Base-by-base conservation (phyloP, 2,113 vertebrate genomes). In the Albula glossodonta region DNA sequence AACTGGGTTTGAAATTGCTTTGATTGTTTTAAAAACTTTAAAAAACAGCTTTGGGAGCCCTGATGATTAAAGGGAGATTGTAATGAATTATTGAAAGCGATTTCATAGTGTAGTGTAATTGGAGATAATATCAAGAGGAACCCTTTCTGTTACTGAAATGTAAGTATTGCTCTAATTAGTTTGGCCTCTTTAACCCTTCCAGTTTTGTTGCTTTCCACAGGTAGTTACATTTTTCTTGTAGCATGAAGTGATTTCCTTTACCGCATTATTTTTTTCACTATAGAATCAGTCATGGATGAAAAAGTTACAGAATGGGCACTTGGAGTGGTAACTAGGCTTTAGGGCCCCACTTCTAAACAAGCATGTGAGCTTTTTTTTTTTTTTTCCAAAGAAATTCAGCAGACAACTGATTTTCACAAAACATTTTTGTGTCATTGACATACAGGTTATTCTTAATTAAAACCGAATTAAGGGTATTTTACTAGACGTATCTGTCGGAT, bases 81-180 rank as follows among this genome's bases (percentile, higher is more conserved):
- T 57, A 51, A 50, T 88, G 51, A 89, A 89, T 88, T 85, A 87
- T 80, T 82, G 56, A 87, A 78, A 84, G 82, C 81, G 15, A 56
- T 89, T 89, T 86, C 53, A 48, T 85, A 53, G 78, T 51, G 11
- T 85, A 41, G 1, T 52, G 77, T 88, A 74, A 56, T 85, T 48
- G 81, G 70, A 89, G 83, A 79, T 86, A 82, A 63, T 19, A 87
- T 87, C 41, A 78, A 4, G 53, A 87, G 63, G 13, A 77, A 82
- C 60, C 60, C 63, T 63, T 19, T 84, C 51, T 82, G 80, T 60
- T 50, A 11, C 66, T 84, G 52, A 53, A 78, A 51, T 17, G 25
- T 50, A 86, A 84, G 53, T n/a, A 78, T n/a, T 3, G 50, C n/a
- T 87, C 60, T 87, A 86, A 88, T 88, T 86, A 87, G 48, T 83